phyloP scores from a whole-genome alignment of 2,888 invertebrate genomes.

The Brassicogethes aeneus region DNA sequence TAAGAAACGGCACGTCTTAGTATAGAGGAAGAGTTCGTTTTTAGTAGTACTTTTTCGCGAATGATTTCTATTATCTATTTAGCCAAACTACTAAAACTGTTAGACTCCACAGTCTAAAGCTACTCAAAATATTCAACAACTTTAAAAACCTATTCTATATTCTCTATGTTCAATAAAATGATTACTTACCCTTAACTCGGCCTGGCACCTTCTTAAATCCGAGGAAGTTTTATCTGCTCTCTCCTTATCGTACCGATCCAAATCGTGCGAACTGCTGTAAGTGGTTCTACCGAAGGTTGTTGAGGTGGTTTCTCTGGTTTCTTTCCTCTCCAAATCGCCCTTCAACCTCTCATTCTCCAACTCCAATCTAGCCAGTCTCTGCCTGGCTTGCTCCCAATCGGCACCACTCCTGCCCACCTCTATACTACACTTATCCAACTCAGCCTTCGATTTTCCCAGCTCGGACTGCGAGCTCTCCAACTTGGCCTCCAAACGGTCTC shows the following conservation, averaged over 20 bases:
- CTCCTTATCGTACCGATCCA: slow-evolving; percentile 67
- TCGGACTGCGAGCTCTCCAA: slow-evolving; percentile 89
- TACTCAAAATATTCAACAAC: too few species aligned
- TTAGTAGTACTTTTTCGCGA: too few species aligned
- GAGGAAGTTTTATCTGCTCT: slow-evolving; percentile 77
- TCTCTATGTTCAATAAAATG: too few species aligned
- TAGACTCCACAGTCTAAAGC: too few species aligned
- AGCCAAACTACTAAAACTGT: too few species aligned
- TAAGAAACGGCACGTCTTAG: too few species aligned
- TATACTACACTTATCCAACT: slow-evolving; percentile 82
- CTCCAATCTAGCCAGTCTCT: slow-evolving; percentile 74
- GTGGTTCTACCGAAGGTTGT: slow-evolving; percentile 77
- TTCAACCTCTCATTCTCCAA: slow-evolving; percentile 84
- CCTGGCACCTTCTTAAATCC: slow-evolving; percentile 79
- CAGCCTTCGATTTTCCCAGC: slow-evolving; percentile 88
- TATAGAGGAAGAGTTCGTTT: too few species aligned
- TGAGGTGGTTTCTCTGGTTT: slow-evolving; percentile 46
- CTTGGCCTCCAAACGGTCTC: slow-evolving; percentile 84
- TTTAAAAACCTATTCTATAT: too few species aligned
- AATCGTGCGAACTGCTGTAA: slow-evolving; percentile 59
- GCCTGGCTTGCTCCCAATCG: slow-evolving; percentile 81
- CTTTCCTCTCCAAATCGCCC: slow-evolving; percentile 61
- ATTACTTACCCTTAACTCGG: slow-evolving; percentile 65
- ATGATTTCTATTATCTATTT: too few species aligned
- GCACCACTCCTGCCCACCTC: slow-evolving; percentile 84